These are phyloP conservation scores for Gymnocheta viridis DNA, from an alignment of 2,888 invertebrate species.

Conservation along the genomic window DNA sequence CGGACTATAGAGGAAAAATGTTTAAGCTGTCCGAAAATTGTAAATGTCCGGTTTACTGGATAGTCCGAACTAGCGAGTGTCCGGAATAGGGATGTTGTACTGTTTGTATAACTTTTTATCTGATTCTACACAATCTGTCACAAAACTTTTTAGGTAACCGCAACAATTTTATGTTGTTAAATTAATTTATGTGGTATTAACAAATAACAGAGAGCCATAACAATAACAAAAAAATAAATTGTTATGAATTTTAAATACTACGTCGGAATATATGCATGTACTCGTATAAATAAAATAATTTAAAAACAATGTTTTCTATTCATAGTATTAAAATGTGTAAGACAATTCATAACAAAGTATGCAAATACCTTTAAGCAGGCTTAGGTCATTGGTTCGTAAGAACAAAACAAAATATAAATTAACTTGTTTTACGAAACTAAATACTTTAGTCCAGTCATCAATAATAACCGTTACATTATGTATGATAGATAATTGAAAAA, in stretches of 20 bases:
- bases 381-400: constrained; percentile 41
- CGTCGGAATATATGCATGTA: not conserved
- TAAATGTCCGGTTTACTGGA: too few relatives aligned
- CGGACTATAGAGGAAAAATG: too few relatives aligned
- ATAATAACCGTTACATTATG: constrained; percentile 34
- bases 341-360: not conserved
- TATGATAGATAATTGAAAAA: constrained; percentile 4
- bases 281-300: not conserved
- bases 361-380: constrained; percentile 32
- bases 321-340: not conserved
- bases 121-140: too few relatives aligned
- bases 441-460: constrained; percentile 24
- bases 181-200: not conserved
- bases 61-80: too few relatives aligned
- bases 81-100: too few relatives aligned
- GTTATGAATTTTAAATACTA: not conserved
- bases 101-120: too few relatives aligned
- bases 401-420: constrained; percentile 16
- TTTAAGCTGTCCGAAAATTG: too few relatives aligned
- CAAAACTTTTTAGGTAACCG: too few relatives aligned
- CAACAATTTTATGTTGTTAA: not conserved
- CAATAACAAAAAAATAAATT: not conserved
- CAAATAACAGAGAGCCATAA: not conserved
- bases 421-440: not conserved
- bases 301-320: not conserved